A percentile compares a stretch with the other conserved stretches of the same genome.
Conservation (phyloP, 2,888 invertebrate genomes). For the Melitaea athalia region DNA sequence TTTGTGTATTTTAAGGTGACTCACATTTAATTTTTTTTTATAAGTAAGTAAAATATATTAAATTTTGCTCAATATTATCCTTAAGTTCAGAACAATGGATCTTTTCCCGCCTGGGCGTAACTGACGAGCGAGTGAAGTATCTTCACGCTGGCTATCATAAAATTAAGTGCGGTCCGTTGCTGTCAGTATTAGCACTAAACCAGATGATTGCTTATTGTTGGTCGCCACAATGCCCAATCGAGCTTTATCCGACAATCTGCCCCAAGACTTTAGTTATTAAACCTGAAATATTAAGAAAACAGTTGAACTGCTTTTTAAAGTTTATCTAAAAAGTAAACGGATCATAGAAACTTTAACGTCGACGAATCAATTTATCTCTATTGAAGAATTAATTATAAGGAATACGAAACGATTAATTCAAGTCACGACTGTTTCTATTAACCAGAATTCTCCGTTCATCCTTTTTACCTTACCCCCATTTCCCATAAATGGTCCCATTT, state of each 20-base stretch:
- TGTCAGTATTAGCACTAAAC: constrained; percentile 56
- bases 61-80: constrained; percentile 9
- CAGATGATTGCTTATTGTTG: constrained; percentile 73
- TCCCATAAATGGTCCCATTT: constrained; percentile 72
- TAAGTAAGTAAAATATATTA: constrained; percentile 2
- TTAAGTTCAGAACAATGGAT: constrained; percentile 20
- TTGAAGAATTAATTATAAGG: constrained; percentile 37
- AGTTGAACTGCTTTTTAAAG: not conserved
- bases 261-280: constrained; percentile 51
- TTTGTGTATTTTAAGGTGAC: not conserved
- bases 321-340: constrained; percentile 12
- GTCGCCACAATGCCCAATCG: constrained; percentile 71
- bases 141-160: constrained; percentile 49
- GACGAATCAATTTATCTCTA: constrained; percentile 29
- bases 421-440: constrained; percentile 45
- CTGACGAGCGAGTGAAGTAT: constrained; percentile 38
- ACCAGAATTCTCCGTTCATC: constrained; percentile 61
- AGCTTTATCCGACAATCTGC: constrained; percentile 50
- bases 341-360: constrained; percentile 21
- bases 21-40: not conserved
- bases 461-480: constrained; percentile 65
- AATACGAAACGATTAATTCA: constrained; percentile 40
- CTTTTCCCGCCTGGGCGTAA: constrained; percentile 18
- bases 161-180: constrained; percentile 56
- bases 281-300: constrained; percentile 3